Percentiles rank a stretch among this genome's conserved stretches.
phyloP scores from a whole-genome alignment of 2,113 vertebrate genomes.

The Strix aluco region DNA sequence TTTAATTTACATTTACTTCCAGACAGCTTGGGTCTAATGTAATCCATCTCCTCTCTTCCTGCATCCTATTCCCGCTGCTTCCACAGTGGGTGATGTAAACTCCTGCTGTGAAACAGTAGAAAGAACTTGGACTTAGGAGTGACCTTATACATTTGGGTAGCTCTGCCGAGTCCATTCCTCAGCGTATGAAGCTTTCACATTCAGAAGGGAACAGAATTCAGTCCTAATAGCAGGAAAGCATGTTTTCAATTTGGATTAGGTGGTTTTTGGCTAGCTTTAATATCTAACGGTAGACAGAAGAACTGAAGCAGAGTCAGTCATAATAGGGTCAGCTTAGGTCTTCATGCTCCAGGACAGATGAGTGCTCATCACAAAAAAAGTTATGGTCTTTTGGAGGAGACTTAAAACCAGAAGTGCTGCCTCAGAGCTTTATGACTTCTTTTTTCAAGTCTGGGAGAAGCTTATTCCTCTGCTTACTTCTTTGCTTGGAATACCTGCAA shows the following conservation, averaged over 20 bases:
- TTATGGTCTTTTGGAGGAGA: background rate
- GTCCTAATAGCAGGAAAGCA: background rate
- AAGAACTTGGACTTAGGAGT: background rate
- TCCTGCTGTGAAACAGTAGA: background rate
- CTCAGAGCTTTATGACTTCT: background rate
- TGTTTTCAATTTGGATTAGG: background rate
- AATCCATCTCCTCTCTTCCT: conserved; percentile 3
- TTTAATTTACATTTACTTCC: background rate
- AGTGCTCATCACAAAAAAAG: background rate
- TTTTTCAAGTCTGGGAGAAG: background rate
- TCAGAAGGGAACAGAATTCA: background rate
- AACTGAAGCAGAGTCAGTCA: background rate
- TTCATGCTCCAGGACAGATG: background rate
- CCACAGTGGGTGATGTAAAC: background rate
- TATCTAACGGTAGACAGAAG: background rate
- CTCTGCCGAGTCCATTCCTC: background rate
- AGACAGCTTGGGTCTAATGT: background rate
- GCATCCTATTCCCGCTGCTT: background rate
- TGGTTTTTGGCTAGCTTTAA: background rate
- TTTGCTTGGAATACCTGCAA: background rate
- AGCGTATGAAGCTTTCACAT: background rate
- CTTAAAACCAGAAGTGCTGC: background rate
- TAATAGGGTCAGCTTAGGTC: background rate
- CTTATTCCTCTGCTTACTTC: background rate
- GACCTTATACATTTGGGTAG: background rate